phyloP scores from a whole-genome alignment of 1,140 invertebrate genomes.

The Calephelis virginiensis region DNA sequence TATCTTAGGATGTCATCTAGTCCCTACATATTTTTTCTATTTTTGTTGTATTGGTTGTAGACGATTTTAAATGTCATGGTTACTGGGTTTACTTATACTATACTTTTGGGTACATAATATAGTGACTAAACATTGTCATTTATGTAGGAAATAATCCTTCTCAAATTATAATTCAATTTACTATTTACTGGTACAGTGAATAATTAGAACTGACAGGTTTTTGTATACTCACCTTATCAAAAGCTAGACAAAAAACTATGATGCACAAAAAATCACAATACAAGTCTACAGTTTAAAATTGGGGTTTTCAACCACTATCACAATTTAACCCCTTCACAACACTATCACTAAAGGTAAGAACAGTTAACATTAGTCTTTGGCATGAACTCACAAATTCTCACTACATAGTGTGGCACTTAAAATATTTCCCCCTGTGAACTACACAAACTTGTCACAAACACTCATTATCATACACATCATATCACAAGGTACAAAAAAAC shows the following conservation, averaged over 20 bases:
- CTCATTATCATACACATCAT: slow-evolving; percentile 39
- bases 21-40: no score
- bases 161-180: no score
- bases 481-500: slow-evolving; percentile 75
- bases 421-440: slow-evolving; percentile 3
- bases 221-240: slow-evolving; percentile 9
- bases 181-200: no score
- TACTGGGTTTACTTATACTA: no score
- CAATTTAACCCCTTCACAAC: slow-evolving; percentile 28
- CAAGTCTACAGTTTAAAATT: slow-evolving; percentile 10
- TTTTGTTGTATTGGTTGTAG: no score
- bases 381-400: slow-evolving; percentile 23
- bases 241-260: slow-evolving; percentile 4
- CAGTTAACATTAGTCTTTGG: no score
- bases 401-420: slow-evolving; percentile 10
- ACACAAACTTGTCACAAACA: slow-evolving; percentile 29
- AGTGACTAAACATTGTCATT: no score
- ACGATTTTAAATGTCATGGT: no score
- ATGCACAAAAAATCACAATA: slow-evolving; percentile 5
- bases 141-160: no score
- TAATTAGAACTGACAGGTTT: no score
- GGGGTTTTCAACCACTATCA: slow-evolving; percentile 1
- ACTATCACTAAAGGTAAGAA: slow-evolving; percentile 27
- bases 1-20: no score
- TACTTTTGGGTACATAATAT: no score